Evolutionary conservation across 2,113 vertebrate genomes (phyloP).

Genomic region (Ornithorhynchus anatinus): DNA sequence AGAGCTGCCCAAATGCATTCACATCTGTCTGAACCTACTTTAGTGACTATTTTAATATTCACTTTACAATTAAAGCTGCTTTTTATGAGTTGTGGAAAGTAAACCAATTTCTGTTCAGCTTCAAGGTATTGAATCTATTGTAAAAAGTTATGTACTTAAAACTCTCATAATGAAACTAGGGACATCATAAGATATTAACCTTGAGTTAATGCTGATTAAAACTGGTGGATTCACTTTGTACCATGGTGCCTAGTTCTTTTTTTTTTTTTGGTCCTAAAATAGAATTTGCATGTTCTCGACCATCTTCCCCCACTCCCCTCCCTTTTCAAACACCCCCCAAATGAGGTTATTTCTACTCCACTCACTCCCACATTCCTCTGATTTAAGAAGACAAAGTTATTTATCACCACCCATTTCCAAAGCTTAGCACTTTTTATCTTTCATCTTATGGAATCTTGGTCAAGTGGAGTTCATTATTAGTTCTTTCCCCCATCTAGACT

Average conservation of each 20-base stretch:
- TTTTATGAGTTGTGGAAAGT: constrained; percentile 69
- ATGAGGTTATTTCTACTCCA: too few relatives aligned
- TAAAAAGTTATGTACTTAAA: constrained; percentile 74
- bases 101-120: constrained; percentile 68
- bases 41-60: constrained; percentile 66
- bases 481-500: too few relatives aligned
- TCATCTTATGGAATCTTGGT: too few relatives aligned
- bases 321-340: background rate
- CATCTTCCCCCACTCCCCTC: background rate
- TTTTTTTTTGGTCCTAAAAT: constrained; percentile 49
- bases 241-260: constrained; percentile 70
- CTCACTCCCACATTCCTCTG: too few relatives aligned
- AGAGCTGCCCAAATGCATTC: constrained; percentile 35
- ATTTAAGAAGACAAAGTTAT: too few relatives aligned
- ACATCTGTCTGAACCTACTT: constrained; percentile 62
- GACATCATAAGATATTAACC: constrained; percentile 71
- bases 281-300: constrained; percentile 65
- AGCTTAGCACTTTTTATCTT: too few relatives aligned
- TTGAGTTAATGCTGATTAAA: constrained; percentile 67
- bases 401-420: too few relatives aligned
- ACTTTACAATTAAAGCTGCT: constrained; percentile 68
- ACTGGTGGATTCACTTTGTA: constrained; percentile 67
- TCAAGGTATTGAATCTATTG: constrained; percentile 72
- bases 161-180: constrained; percentile 69
- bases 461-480: too few relatives aligned